Base-by-base conservation (phyloP, 1,140 invertebrate genomes). In the Hycleus phaleratus region DNA sequence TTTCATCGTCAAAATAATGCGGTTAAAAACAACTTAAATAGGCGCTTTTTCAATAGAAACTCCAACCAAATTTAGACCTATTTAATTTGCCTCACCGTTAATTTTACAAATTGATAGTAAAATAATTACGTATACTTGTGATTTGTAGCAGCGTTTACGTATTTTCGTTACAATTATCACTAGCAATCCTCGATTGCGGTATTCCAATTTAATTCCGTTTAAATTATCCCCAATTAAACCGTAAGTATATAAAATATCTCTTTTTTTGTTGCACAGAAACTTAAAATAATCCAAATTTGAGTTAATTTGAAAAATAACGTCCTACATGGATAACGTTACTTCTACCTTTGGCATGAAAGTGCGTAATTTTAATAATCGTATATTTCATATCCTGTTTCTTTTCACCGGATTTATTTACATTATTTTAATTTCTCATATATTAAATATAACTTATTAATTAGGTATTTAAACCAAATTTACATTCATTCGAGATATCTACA, bases 261-360 rank as follows among this genome's bases (percentile, higher is more conserved):
- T 52, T 61, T 58, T 60, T 60, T 39, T 39, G 6, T 54, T 46
- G 7, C 42, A 56, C 46, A 43, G 32, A 55, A 43, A 18, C 18
- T 18, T 18, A 18, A 58, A 62, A 59, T 46, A 26, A 32, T 32
- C 18, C 26, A 47, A 42, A 38, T 38, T 59, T 26, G 32, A 18
- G 18, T 18, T 18, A 18, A 18, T 18, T 39, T 10, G 6, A 7
- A 39, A 4, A 8, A 42, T 38, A 60, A 56, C 59, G 48, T 65
- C 65, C 67, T 70, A 71, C 68, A 71, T 69, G 67, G 69, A 71
- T 71, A 68, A 68, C 51, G 46, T 64, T 71, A 71, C 61, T 67
- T 11, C 69, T 73, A 73, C 62, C 72, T 73, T 73, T 73, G 72
- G 72, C 72, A 72, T 73, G 66, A 71, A 71, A 71, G 70, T 71